phyloP scores from a whole-genome alignment of 2,797 vertebrate genomes.

The Peromyscus nudipes region DNA sequence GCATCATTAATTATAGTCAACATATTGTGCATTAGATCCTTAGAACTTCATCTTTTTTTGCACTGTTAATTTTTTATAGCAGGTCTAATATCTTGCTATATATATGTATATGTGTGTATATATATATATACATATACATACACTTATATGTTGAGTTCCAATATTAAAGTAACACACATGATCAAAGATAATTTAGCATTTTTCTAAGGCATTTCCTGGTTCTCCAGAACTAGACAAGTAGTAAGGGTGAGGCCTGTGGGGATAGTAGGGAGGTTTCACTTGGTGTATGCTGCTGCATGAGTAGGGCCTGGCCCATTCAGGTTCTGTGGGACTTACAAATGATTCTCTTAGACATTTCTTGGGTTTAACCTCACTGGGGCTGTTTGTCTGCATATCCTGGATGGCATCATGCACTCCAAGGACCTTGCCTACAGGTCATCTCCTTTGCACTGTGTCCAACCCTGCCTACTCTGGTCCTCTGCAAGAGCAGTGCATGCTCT shows the following conservation, averaged over 20 bases:
- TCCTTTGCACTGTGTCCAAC: neutral
- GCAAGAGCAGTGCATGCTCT: neutral
- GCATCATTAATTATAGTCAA: neutral
- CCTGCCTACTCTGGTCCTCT: neutral
- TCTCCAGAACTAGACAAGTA: slow-evolving; percentile 90
- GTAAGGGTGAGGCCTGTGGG: slow-evolving; percentile 50
- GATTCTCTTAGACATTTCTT: neutral
- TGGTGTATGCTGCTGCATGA: neutral
- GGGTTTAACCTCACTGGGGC: neutral
- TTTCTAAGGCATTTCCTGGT: slow-evolving; percentile 95
- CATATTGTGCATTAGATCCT: neutral
- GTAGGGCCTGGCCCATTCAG: neutral
- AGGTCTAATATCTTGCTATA: slow-evolving; percentile 93
- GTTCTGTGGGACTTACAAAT: neutral
- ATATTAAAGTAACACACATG: slow-evolving; percentile 88
- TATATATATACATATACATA: no score
- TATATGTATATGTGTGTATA: slow-evolving; percentile 80
- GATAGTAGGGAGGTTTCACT: neutral
- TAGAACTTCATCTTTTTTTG: neutral
- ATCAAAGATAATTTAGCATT: slow-evolving; percentile 90
- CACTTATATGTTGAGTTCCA: slow-evolving; percentile 84
- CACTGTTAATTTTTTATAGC: slow-evolving; percentile 83
- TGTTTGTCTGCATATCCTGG: neutral
- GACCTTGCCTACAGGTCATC: neutral
- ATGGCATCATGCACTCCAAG: neutral